Percentiles rank a stretch among this genome's conserved stretches.
Evolutionary conservation across 2,888 invertebrate species (phyloP).

Genomic region (Yponomeuta cagnagella): DNA sequence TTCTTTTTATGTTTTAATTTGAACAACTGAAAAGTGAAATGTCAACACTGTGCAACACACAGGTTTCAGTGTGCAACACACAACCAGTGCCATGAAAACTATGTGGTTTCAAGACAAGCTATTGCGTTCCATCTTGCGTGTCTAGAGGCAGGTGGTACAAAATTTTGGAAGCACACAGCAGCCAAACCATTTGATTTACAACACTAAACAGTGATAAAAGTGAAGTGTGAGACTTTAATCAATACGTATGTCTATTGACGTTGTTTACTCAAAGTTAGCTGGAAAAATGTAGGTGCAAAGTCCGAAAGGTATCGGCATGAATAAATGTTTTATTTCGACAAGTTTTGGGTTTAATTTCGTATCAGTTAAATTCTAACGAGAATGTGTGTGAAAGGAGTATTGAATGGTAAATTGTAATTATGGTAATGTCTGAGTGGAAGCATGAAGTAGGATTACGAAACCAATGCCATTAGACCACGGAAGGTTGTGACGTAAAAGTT

Average conservation of each 20-base stretch:
- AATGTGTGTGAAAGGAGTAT: not conserved
- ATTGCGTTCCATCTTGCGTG: no score
- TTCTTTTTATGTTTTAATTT: no score
- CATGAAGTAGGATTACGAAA: constrained; percentile 3
- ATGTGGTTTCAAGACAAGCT: no score
- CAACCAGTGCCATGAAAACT: no score
- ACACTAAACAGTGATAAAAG: not conserved
- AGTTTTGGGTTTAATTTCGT: not conserved
- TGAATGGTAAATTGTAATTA: not conserved
- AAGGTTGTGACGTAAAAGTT: constrained; percentile 13
- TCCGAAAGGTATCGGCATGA: not conserved
- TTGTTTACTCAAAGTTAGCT: not conserved
- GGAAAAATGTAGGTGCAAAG: not conserved
- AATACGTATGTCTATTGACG: not conserved
- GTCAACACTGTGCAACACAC: no score
- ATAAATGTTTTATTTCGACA: not conserved
- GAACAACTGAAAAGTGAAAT: no score
- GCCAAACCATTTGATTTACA: not conserved
- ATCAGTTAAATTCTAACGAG: not conserved
- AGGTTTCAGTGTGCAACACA: no score
- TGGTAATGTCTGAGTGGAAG: not conserved
- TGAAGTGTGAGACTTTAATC: constrained; percentile 4
- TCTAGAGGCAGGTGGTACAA: no score
- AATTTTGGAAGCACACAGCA: no score
- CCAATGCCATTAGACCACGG: not conserved